Base-by-base conservation (phyloP, 2,888 invertebrate species). In the Eretmocerus hayati region DNA sequence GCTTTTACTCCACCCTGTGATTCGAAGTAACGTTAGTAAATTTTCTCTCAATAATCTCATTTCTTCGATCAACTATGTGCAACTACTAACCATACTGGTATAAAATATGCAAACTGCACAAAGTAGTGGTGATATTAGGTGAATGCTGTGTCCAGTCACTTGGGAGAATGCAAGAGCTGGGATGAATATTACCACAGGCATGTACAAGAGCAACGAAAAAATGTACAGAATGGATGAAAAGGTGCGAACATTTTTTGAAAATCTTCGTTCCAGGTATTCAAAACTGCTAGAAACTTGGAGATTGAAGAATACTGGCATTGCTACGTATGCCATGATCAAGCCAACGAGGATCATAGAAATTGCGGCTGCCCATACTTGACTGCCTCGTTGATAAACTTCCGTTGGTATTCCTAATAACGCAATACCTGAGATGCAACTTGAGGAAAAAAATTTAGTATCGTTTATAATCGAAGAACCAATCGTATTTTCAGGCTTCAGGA, bases 91-190 rank as follows among this genome's bases (percentile, higher is more conserved):
- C 32, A 87, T 66, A 1, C 85, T 83, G 3, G 86, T 86, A 59
- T 89, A 85, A 39, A 87, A 84, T 19, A 86, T 85, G 63, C 87
- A 88, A 2, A 83, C 75, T 3, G 80, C 71, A 60, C 86, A 86
- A 18, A 85, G 77, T 0, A 84, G 74, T 2, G 83, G 78, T 2
- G 84, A 80, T 30, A 87, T 77, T 1, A 79, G 70, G 61, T 82
- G 81, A 4, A 85, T 75, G 52, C 80, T 71, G 6, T 83, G 76
- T 18, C 85, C 83, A 36, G 85, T 85, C 9, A 86, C 87, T 67
- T 84, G 77, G 61, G 81, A 78, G 57, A 85, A 81, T 1, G 85
- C 84, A 62, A 84, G 66, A 1, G 84, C 76, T 1, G 85, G 85
- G 4, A 84, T 79, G 60, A 85, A 85, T 16, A 85, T 80, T 2